phyloP scores from a whole-genome alignment of 2,888 invertebrate species.

The Lycocerus yunnanus region DNA sequence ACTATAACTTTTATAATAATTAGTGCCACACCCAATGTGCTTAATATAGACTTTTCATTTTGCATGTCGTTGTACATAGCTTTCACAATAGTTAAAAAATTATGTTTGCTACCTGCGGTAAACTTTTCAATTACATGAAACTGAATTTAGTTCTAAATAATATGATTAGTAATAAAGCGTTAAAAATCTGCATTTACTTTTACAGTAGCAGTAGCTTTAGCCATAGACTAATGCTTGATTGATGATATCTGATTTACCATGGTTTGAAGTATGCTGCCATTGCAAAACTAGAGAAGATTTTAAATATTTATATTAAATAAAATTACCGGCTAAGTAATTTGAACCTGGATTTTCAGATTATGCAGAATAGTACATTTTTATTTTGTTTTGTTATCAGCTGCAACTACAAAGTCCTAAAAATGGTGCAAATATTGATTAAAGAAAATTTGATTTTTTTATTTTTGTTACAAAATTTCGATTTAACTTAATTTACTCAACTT shows the following conservation, averaged over 20 bases:
- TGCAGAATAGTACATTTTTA: too few species aligned
- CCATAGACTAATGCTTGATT: background rate
- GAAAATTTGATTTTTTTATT: too few species aligned
- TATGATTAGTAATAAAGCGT: background rate
- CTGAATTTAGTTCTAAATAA: background rate
- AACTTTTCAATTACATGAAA: background rate
- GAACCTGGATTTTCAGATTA: too few species aligned
- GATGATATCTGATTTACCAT: background rate
- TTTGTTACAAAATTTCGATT: too few species aligned
- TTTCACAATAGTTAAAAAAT: background rate
- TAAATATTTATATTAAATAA: too few species aligned
- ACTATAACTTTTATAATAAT: background rate
- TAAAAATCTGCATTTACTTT: background rate
- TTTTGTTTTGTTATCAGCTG: too few species aligned
- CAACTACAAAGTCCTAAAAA: too few species aligned
- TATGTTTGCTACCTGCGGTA: background rate
- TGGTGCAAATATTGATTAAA: too few species aligned
- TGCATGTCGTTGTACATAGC: background rate
- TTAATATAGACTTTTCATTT: background rate
- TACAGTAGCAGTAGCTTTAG: background rate
- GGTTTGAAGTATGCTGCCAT: too few species aligned
- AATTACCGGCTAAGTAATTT: too few species aligned
- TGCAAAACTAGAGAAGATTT: too few species aligned
- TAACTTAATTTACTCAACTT: too few species aligned
- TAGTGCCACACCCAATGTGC: background rate